Evolutionary conservation across 2,888 invertebrate species (phyloP), one percentile per base, ranked within the genome.

Genomic region (Tachystola acroxantha): DNA sequence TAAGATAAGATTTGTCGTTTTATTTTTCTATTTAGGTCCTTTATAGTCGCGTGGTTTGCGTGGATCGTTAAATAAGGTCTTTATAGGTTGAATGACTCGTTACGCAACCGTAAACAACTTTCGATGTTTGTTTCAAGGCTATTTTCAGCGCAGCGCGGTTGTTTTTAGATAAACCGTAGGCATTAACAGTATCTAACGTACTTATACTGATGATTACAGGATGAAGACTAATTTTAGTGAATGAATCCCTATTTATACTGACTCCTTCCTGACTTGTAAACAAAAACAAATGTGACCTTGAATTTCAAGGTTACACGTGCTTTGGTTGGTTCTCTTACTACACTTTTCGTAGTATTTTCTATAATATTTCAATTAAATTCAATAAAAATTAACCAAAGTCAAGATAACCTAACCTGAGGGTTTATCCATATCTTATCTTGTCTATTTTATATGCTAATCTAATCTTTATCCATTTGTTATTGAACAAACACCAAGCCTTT

Each of bases 81-180:
- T 41, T 39, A 36, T 10, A 50, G 55, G 69, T 71, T 69, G 65
- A 71, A 68, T 67, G 64, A 65, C 65, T 53, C 40, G 39, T 81
- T 80, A 69, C 60, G 69, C 56, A 80, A 81, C 48, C 48, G 68
- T 77, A 77, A 80, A 80, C 84, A 80, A 78, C 79, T 82, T 77
- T 79, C 77, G 55, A 58, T 59, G 10, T 4, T 6, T 16, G 16
- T 16, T 16, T 9, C 13, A 67, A 73, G 69, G 76, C 61, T 76
- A 71, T 72, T 66, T 62, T 48, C 27, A 48, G 30, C 10, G 5
- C 10, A 19, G 19, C 3, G 13, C 3, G 16, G 4, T 16, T 16
- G 16, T 16, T 16, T 16, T 16, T 16, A 16, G 6, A 16, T 16
- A 16, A 16, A 16, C 6, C 16, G 16, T 16, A 16, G 16, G n/a